Percentiles rank a stretch among this genome's conserved stretches.
phyloP scores from a whole-genome alignment of 2,888 invertebrate genomes.

The Cataglyphis cursor region DNA sequence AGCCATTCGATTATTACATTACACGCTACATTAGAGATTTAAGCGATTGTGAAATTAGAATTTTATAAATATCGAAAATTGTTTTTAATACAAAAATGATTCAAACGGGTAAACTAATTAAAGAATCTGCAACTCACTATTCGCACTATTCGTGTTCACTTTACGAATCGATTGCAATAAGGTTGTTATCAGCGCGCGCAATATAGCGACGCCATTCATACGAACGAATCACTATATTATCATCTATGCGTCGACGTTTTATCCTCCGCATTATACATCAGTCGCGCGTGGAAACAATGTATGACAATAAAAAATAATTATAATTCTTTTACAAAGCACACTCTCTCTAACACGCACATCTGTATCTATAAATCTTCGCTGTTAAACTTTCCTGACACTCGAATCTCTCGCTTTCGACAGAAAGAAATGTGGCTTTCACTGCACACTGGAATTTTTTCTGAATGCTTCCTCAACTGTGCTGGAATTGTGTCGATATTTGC shows the following conservation, averaged over 20 bases:
- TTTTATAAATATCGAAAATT: background rate
- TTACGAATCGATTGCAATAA: constrained; percentile 43
- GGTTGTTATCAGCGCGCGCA: constrained; percentile 38
- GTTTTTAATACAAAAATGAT: background rate
- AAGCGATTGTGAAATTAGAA: background rate
- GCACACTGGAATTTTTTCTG: background rate
- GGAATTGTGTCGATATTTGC: background rate
- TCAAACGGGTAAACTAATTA: constrained; percentile 23
- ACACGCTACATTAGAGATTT: background rate
- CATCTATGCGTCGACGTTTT: background rate
- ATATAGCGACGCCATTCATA: constrained; percentile 44
- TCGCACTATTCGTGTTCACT: background rate
- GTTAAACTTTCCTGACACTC: background rate
- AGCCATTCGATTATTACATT: background rate
- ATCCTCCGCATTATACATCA: background rate
- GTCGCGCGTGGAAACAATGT: background rate
- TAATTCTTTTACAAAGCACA: background rate
- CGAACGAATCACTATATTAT: constrained; percentile 20
- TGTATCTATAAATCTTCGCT: background rate
- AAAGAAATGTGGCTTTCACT: constrained; percentile 2
- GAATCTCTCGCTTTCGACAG: background rate
- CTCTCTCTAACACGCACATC: background rate
- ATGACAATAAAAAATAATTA: background rate
- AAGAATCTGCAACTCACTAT: constrained; percentile 8
- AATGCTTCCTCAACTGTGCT: background rate